Evolutionary conservation across 2,888 invertebrate genomes (phyloP).

Genomic region (Limnephilus lunatus): DNA sequence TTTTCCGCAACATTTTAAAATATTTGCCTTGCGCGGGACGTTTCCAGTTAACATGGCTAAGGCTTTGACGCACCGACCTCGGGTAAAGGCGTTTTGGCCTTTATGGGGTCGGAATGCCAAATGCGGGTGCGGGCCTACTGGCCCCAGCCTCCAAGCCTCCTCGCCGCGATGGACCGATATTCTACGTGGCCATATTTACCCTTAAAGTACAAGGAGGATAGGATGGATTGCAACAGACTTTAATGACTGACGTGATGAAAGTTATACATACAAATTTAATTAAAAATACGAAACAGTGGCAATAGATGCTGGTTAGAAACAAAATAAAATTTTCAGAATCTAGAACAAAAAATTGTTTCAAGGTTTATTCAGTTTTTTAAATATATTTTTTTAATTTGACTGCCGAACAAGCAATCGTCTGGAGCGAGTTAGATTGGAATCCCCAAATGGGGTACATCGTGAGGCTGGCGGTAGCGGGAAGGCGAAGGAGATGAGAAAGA

Average conservation of each 20-base stretch:
- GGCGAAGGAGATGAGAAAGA: too few species aligned
- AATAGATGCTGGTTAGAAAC: neutral
- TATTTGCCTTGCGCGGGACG: constrained; percentile 59
- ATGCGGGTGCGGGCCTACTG: neutral
- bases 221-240: neutral
- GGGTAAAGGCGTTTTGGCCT: neutral
- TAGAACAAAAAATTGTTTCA: too few species aligned
- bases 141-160: neutral
- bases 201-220: neutral
- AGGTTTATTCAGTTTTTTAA: too few species aligned
- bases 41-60: constrained; percentile 60
- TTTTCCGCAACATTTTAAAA: constrained; percentile 63
- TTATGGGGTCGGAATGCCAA: constrained; percentile 25
- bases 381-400: too few species aligned
- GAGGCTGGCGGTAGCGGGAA: too few species aligned
- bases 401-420: too few species aligned
- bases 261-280: neutral
- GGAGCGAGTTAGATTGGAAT: too few species aligned
- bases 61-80: constrained; percentile 58
- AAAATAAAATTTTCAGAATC: neutral
- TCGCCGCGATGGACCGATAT: neutral
- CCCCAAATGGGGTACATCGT: too few species aligned
- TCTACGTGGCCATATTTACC: neutral
- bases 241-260: neutral
- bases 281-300: neutral